Evolutionary conservation across 2,797 vertebrate genomes (phyloP), one percentile per base, ranked within the genome.

Genomic region (Craterocephalus amniculus): DNA sequence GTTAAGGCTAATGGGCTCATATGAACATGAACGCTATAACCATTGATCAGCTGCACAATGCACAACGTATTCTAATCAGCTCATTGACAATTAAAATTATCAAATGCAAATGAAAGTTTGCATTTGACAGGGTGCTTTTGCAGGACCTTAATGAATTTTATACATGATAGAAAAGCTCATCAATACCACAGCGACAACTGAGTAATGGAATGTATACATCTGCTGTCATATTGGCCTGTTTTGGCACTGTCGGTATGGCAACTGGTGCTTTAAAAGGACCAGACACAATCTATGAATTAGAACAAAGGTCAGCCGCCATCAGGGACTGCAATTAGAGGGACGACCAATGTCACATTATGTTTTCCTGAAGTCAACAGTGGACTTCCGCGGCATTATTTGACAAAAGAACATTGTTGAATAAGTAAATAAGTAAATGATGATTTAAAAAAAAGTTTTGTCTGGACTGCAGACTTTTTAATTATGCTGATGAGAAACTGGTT

Each of bases 31-130:
- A 72, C 45, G 76, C 72, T 59, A 83, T 87, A 86, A 86, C 70
- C 69, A 72, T 27, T 79, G 48, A 86, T 84, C 76, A 67, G 60
- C 71, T 68, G 79, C 69, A 77, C 71, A 63, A 78, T 83, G 81
- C 57, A 65, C 57, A 66, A 61, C 20, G 22, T 56, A 72, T 74
- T 85, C 70, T 77, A 81, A 86, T 81, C 64, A 79, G 54, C 32
- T 59, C 59, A 57, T 10, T 52, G 72, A 80, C 55, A 79, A 81
- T 83, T 78, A 40, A 65, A 71, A 62, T 77, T 72, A 83, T 88
- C 78, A 83, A 79, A 85, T 81, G 83, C 74, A 79, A 90, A 89
- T 87, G 61, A 77, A 84, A 83, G 65, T 69, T 76, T 67, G 72
- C 72, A 49, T 45, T 63, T 35, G 73, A 73, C 71, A 67, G 72